Percentiles rank a stretch among this genome's conserved stretches.
Evolutionary conservation across 2,797 vertebrate genomes (phyloP).

Genomic region (Mycteria americana): DNA sequence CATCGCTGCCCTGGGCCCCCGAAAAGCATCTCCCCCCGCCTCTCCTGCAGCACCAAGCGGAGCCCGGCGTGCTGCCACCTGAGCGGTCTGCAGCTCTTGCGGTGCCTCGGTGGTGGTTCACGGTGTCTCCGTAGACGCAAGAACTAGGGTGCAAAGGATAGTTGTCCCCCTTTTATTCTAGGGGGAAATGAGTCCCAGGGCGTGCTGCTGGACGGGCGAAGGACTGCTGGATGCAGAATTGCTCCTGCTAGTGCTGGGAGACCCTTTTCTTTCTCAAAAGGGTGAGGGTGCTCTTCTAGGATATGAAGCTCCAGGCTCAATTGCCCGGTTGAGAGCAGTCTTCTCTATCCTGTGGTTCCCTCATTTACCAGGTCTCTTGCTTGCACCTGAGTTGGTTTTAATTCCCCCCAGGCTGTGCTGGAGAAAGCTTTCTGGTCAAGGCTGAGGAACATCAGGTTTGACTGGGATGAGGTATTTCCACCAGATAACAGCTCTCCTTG

Average conservation of each 20-base stretch:
- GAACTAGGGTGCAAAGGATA: background rate
- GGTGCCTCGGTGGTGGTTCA: background rate
- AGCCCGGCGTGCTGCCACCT: fast-evolving
- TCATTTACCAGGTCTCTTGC: background rate
- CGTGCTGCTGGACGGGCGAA: background rate
- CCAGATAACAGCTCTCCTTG: background rate
- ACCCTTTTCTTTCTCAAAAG: background rate
- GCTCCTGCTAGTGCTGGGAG: background rate
- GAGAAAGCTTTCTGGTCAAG: background rate
- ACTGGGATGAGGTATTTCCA: background rate
- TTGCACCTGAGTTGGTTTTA: background rate
- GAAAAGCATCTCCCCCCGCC: background rate
- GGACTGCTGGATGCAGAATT: background rate
- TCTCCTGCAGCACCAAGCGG: background rate
- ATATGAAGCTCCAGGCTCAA: background rate
- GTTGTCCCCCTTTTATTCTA: background rate
- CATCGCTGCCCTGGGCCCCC: background rate
- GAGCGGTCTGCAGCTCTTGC: background rate
- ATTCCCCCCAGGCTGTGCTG: background rate
- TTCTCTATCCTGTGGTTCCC: background rate
- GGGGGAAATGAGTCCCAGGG: background rate
- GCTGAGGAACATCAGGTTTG: background rate
- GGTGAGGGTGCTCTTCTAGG: background rate
- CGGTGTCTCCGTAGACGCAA: background rate
- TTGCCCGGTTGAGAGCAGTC: background rate